Conservation (phyloP, 2,888 invertebrate species). For the Acleris cristana region DNA sequence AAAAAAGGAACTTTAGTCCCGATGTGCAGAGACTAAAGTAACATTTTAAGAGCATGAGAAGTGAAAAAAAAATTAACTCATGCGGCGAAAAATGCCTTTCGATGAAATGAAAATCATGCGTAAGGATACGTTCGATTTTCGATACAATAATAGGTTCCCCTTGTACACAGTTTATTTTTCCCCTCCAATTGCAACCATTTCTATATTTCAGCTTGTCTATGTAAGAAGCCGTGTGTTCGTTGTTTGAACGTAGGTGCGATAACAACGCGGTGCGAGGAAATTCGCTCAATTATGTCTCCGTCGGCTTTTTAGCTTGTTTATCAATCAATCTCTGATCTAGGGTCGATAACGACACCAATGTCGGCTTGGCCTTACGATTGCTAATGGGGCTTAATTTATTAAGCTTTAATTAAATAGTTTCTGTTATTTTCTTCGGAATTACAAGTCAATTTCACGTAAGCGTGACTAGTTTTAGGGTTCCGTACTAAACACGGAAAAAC, state of each 20-base stretch:
- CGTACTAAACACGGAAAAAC: too few species aligned
- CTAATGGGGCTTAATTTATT: slow-evolving; percentile 64
- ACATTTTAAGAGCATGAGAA: too few species aligned
- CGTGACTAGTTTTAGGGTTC: too few species aligned
- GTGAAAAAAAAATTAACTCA: too few species aligned
- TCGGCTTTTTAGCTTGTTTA: slow-evolving; percentile 79
- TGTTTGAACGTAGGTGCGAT: slow-evolving; percentile 56
- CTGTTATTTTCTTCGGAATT: background rate
- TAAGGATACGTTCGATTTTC: too few species aligned
- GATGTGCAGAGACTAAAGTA: too few species aligned
- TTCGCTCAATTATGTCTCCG: slow-evolving; percentile 79
- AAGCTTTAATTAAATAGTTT: slow-evolving; percentile 45
- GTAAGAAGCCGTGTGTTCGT: slow-evolving; percentile 53
- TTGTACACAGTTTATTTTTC: too few species aligned
- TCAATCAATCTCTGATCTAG: slow-evolving; percentile 78
- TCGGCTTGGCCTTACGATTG: slow-evolving; percentile 49
- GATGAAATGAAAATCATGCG: too few species aligned
- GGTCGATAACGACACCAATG: slow-evolving; percentile 68
- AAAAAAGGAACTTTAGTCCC: too few species aligned
- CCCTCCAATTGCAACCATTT: too few species aligned
- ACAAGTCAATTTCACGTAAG: background rate
- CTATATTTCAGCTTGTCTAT: background rate
- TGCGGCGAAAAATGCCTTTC: too few species aligned
- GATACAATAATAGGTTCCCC: too few species aligned
- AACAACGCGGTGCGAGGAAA: slow-evolving; percentile 67